These are phyloP conservation scores for Theretra japonica DNA, from an alignment of 2,888 invertebrate genomes.

Conservation along the genomic window DNA sequence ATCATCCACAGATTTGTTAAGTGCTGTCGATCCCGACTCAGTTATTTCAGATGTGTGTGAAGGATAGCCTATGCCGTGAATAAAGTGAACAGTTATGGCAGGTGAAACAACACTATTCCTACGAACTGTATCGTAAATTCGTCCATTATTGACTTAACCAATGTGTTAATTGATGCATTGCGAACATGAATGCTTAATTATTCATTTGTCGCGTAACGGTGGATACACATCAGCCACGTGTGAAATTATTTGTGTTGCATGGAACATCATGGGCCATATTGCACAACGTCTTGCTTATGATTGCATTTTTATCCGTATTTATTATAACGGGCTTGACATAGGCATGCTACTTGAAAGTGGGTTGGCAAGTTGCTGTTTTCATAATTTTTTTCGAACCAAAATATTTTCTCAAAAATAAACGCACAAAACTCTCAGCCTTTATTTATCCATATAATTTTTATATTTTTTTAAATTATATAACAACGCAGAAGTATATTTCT, in stretches of 20 bases:
- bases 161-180: conserved; percentile 33
- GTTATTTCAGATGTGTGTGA: too few species aligned
- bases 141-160: conserved; percentile 29
- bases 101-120: too few species aligned
- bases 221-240: conserved; percentile 27
- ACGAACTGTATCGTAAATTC: neutral
- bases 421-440: too few species aligned
- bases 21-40: too few species aligned
- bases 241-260: conserved; percentile 31
- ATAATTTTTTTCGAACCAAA: too few species aligned
- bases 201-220: conserved; percentile 28
- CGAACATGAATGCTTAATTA: conserved; percentile 28
- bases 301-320: neutral
- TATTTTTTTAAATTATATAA: too few species aligned
- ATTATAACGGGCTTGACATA: neutral
- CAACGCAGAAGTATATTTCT: too few species aligned
- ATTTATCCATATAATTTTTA: too few species aligned
- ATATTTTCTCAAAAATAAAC: too few species aligned
- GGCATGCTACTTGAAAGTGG: neutral
- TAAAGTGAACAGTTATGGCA: too few species aligned
- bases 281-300: conserved; percentile 12
- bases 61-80: too few species aligned
- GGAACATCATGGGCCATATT: conserved; percentile 4
- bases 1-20: too few species aligned
- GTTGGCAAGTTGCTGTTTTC: neutral